Evolutionary conservation across 1,140 invertebrate species (phyloP).

Genomic region (Brachionus rubens): DNA sequence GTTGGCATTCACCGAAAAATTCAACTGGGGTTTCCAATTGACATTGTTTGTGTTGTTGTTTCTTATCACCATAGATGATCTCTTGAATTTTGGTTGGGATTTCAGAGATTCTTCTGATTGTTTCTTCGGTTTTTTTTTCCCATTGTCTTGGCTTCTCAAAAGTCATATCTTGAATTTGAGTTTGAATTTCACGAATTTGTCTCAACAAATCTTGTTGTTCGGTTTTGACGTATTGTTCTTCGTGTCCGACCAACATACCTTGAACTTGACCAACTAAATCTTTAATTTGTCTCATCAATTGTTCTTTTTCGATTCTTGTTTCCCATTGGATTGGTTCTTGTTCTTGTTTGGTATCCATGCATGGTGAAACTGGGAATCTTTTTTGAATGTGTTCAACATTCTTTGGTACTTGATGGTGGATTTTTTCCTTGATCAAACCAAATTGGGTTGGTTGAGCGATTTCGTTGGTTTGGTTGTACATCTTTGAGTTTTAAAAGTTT

Average conservation of each 20-base stretch:
- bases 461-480: neutral
- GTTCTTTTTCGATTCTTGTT: conserved; percentile 10
- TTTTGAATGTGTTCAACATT: conserved; percentile 5
- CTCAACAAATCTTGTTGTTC: conserved; percentile 18
- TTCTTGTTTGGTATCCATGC: neutral
- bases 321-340: neutral
- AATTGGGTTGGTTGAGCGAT: conserved; percentile 15
- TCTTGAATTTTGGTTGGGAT: neutral
- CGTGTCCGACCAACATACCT: conserved; percentile 5
- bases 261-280: conserved; percentile 20
- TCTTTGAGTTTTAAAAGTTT: neutral
- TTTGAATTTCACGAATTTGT: conserved; percentile 24
- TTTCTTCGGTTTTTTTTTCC: conserved; percentile 9
- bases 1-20: neutral
- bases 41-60: neutral
- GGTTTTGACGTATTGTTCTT: conserved; percentile 1
- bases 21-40: conserved; percentile 5
- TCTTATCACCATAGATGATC: neutral
- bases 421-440: neutral
- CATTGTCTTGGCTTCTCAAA: neutral
- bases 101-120: neutral
- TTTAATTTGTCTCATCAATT: conserved; percentile 6
- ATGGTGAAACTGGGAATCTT: conserved; percentile 11
- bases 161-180: neutral
- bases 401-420: conserved; percentile 29